Conservation (phyloP, 2,797 vertebrate species). For the Tachyglossus aculeatus region DNA sequence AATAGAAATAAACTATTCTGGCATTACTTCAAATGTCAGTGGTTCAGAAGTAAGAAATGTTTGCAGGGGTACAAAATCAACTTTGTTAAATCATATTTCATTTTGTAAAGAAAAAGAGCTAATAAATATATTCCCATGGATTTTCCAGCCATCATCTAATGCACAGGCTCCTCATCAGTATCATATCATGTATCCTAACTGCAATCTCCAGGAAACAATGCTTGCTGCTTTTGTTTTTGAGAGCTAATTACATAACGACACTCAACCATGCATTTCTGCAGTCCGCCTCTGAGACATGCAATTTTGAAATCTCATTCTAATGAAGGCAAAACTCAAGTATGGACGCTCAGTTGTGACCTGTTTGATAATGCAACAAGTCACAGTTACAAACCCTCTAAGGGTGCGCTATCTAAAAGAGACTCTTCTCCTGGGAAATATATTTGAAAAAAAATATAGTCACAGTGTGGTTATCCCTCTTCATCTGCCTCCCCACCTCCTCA, state of each 20-base stretch:
- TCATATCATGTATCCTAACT: background rate
- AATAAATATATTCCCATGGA: too few relatives aligned
- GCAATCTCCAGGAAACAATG: background rate
- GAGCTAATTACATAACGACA: conserved; percentile 25
- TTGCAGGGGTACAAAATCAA: background rate
- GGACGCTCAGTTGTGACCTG: conserved; percentile 41
- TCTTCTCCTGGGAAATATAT: too few relatives aligned
- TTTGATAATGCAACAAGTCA: too few relatives aligned
- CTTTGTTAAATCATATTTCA: background rate
- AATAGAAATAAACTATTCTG: too few relatives aligned
- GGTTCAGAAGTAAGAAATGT: background rate
- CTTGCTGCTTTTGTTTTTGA: background rate
- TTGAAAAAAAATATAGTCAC: too few relatives aligned
- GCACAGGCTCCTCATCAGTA: background rate
- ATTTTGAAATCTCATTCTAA: conserved; percentile 72
- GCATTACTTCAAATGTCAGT: too few relatives aligned
- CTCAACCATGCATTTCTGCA: conserved; percentile 66
- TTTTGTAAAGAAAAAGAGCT: conserved; percentile 9
- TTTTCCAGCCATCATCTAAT: background rate
- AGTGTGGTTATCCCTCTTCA: too few relatives aligned
- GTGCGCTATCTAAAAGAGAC: too few relatives aligned
- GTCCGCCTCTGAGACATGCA: conserved; percentile 71
- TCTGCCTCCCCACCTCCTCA: too few relatives aligned
- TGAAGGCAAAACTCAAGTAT: conserved; percentile 59
- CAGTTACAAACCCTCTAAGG: too few relatives aligned